Percentiles rank a stretch among this genome's conserved stretches.
Conservation (phyloP, 2,113 vertebrate species). For the Todiramphus saurophagus region DNA sequence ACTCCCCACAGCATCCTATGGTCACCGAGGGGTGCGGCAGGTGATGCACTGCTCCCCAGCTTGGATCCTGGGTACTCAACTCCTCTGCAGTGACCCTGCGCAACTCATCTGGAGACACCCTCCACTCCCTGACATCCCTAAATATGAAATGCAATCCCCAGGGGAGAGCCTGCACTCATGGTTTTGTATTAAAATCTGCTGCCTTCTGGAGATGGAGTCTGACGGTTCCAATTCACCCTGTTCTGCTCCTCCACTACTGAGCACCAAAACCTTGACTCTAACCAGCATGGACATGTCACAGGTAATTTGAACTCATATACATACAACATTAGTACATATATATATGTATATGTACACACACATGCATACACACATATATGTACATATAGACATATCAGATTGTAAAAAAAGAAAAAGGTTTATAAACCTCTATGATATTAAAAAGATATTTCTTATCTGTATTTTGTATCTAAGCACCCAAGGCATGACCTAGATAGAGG, state of each 20-base stretch:
- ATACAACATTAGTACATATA: neutral
- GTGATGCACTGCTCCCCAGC: neutral
- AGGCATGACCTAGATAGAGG: neutral
- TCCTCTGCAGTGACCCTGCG: neutral
- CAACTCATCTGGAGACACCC: neutral
- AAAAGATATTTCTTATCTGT: neutral
- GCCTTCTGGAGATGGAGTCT: neutral
- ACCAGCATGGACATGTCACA: neutral
- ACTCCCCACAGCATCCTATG: neutral
- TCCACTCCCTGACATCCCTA: neutral
- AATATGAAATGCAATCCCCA: neutral
- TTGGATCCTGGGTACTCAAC: neutral
- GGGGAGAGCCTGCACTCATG: neutral
- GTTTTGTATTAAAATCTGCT: neutral
- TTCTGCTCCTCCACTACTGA: neutral
- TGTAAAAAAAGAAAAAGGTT: neutral
- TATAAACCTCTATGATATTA: neutral
- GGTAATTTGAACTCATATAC: neutral
- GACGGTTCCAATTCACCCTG: neutral
- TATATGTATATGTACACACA: rapidly evolving
- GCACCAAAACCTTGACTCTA: neutral
- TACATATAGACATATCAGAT: neutral
- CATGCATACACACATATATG: neutral
- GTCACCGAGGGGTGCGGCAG: neutral
- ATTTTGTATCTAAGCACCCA: neutral